Evolutionary conservation across 1,140 invertebrate species (phyloP).

Genomic region (Drosophila busckii): DNA sequence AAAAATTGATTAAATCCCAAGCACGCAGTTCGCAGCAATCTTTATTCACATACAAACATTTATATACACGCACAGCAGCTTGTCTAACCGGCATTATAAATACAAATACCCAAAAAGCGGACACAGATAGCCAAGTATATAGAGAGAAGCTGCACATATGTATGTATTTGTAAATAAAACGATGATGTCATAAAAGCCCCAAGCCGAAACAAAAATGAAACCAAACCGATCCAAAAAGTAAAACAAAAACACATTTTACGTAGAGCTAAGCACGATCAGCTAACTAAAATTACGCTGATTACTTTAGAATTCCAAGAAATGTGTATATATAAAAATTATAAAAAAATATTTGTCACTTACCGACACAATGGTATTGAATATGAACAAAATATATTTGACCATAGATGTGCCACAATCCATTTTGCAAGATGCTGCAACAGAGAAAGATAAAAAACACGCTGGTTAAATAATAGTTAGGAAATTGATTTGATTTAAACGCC

Average conservation of each 20-base stretch:
- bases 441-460: slow-evolving; percentile 1
- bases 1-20: slow-evolving; percentile 20
- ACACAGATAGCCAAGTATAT: slow-evolving; percentile 14
- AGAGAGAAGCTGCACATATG: neutral
- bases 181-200: slow-evolving; percentile 33
- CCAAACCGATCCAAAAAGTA: neutral
- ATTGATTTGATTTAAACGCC: neutral
- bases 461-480: slow-evolving; percentile 1
- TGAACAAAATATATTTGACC: slow-evolving; percentile 90
- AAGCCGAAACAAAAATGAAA: slow-evolving; percentile 13
- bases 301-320: neutral
- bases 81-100: neutral
- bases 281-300: neutral
- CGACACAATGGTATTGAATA: slow-evolving; percentile 91
- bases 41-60: too few relatives aligned
- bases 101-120: neutral
- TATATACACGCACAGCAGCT: slow-evolving; percentile 7
- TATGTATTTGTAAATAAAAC: slow-evolving; percentile 15
- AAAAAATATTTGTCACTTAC: slow-evolving; percentile 81
- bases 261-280: neutral
- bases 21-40: too few relatives aligned
- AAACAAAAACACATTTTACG: slow-evolving; percentile 9
- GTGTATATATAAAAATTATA: neutral
- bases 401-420: slow-evolving; percentile 86
- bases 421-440: slow-evolving; percentile 39